These are phyloP conservation scores for Lepidochrysops patricia DNA, from an alignment of 2,888 invertebrate genomes.

Conservation along the genomic window DNA sequence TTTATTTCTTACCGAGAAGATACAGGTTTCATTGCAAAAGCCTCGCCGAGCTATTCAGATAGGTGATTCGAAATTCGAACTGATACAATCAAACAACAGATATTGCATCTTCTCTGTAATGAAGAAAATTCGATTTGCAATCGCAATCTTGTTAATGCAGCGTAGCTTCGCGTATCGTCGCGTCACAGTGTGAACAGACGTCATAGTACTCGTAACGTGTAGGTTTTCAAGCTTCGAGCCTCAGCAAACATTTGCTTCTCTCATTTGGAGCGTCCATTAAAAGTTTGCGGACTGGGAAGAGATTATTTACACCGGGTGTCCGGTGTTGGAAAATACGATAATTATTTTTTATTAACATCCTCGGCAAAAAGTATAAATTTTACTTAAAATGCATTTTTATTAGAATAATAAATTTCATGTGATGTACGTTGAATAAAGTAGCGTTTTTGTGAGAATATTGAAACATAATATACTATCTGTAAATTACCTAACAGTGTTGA, in stretches of 20 bases:
- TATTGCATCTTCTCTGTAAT: too few species aligned
- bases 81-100: too few species aligned
- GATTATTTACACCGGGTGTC: conserved; percentile 7
- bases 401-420: background rate
- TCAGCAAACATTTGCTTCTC: conserved; percentile 4
- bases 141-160: too few species aligned
- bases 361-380: background rate
- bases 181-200: background rate
- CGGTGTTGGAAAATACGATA: background rate
- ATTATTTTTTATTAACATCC: conserved; percentile 8
- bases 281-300: conserved; percentile 11
- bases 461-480: background rate
- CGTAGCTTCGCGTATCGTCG: too few species aligned
- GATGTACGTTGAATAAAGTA: background rate
- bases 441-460: background rate
- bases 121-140: too few species aligned
- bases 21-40: too few species aligned
- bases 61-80: too few species aligned
- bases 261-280: conserved; percentile 12
- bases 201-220: conserved; percentile 1
- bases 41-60: too few species aligned
- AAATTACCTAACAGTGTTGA: too few species aligned
- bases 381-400: background rate
- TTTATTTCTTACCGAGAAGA: too few species aligned
- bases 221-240: background rate